phyloP scores from a whole-genome alignment of 64 coral and sea anemone species.

The Porites australiensis region DNA sequence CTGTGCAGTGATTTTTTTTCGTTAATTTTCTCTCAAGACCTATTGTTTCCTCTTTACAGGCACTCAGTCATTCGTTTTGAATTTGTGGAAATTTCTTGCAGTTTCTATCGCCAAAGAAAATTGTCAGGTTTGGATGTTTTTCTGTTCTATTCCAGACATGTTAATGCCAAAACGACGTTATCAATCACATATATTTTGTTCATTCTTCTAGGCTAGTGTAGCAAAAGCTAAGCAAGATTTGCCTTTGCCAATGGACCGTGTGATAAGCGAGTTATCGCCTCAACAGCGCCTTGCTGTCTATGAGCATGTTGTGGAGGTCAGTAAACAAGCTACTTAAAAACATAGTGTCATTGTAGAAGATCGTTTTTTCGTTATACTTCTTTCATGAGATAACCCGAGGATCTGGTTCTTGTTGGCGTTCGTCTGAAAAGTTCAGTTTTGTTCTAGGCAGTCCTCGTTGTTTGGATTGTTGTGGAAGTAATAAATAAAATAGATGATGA shows the following conservation, averaged over 20 bases:
- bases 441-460: too few relatives aligned
- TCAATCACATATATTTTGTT: not conserved
- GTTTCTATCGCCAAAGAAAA: slow-evolving; percentile 5
- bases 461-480: too few relatives aligned
- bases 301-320: slow-evolving; percentile 27
- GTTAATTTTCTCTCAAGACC: too few relatives aligned
- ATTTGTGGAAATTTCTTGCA: slow-evolving; percentile 44
- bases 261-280: not conserved
- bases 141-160: not conserved
- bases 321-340: not conserved
- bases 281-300: slow-evolving; percentile 36
- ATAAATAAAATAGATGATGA: too few relatives aligned
- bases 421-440: too few relatives aligned
- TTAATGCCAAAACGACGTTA: not conserved
- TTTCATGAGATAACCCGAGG: too few relatives aligned
- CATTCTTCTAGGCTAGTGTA: not conserved
- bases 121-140: not conserved
- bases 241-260: slow-evolving; percentile 19
- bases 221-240: not conserved
- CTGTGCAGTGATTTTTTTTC: too few relatives aligned
- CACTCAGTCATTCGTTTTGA: slow-evolving; percentile 16
- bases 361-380: too few relatives aligned
- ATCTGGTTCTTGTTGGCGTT: too few relatives aligned
- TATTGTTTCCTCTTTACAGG: not conserved
- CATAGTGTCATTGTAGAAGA: too few relatives aligned